Percentiles rank a stretch among this genome's conserved stretches.
phyloP scores from a whole-genome alignment of 2,797 vertebrate genomes.

The Myripristis jacobus region DNA sequence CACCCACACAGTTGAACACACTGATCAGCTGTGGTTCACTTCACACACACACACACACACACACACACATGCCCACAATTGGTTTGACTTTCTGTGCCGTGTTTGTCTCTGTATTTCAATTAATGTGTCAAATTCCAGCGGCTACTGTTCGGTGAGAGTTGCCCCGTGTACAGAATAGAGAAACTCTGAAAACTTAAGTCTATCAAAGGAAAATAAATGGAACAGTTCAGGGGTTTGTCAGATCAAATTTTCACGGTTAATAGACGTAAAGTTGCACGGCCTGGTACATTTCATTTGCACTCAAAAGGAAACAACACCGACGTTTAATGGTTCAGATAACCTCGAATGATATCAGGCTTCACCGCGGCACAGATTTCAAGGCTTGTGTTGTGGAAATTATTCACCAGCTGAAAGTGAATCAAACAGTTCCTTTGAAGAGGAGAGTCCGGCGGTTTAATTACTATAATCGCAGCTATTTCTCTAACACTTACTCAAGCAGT shows the following conservation, averaged over 20 bases:
- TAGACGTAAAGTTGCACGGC: not conserved
- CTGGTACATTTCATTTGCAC: not conserved
- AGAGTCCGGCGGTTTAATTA: conserved; percentile 7
- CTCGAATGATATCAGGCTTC: not conserved
- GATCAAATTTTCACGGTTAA: not conserved
- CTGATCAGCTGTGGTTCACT: conserved; percentile 7
- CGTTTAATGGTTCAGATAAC: conserved; percentile 7
- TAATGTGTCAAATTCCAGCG: not conserved
- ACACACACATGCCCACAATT: not conserved
- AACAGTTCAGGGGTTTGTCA: not conserved
- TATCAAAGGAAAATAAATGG: not conserved
- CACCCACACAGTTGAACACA: conserved; percentile 28
- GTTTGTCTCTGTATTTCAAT: not conserved
- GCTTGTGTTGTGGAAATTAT: not conserved
- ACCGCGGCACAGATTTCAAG: not conserved
- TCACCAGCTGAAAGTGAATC: conserved; percentile 6
- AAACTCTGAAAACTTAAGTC: not conserved
- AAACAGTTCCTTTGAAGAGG: conserved; percentile 21
- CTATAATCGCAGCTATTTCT: too few relatives aligned
- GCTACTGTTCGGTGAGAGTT: not conserved
- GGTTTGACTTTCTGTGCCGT: not conserved
- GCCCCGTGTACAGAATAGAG: not conserved
- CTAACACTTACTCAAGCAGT: too few relatives aligned
- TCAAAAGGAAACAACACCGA: not conserved
- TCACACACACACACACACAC: not conserved